A percentile compares a stretch with the other conserved stretches of the same genome.
Conservation (phyloP, 2,888 invertebrate species). For the Rotaria socialis region DNA sequence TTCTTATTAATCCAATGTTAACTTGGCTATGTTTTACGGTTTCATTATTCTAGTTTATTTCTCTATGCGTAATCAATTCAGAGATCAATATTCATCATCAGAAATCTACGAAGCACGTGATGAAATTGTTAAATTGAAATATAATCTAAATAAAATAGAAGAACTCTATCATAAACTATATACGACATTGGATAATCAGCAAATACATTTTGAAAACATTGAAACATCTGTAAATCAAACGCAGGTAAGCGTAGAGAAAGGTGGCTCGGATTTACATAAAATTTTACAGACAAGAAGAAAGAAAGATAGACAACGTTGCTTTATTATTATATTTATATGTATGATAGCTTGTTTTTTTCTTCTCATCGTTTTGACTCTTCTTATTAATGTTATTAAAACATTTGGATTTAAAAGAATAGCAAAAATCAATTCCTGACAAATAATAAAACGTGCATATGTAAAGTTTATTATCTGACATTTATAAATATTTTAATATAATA, state of each 20-base stretch:
- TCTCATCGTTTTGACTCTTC: background rate
- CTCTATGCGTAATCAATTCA: background rate
- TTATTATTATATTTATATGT: background rate
- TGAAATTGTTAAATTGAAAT: constrained; percentile 6
- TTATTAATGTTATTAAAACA: background rate
- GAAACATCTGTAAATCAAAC: background rate
- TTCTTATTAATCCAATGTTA: too few relatives aligned
- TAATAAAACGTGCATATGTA: too few relatives aligned
- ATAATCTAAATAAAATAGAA: background rate
- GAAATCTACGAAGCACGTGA: background rate
- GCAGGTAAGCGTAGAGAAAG: background rate
- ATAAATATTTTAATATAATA: too few relatives aligned
- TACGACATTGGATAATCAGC: background rate
- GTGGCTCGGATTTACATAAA: background rate
- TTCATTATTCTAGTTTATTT: background rate
- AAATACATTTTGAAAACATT: background rate
- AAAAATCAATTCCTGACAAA: too few relatives aligned
- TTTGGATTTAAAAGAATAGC: background rate
- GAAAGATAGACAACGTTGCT: background rate
- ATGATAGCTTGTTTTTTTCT: background rate
- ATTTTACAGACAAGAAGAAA: background rate
- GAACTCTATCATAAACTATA: background rate
- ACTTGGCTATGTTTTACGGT: background rate
- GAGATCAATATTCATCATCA: background rate
- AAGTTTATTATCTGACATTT: too few relatives aligned